Evolutionary conservation across 1,140 invertebrate species (phyloP), one percentile per base, ranked within the genome.

Genomic region (Periplaneta americana): DNA sequence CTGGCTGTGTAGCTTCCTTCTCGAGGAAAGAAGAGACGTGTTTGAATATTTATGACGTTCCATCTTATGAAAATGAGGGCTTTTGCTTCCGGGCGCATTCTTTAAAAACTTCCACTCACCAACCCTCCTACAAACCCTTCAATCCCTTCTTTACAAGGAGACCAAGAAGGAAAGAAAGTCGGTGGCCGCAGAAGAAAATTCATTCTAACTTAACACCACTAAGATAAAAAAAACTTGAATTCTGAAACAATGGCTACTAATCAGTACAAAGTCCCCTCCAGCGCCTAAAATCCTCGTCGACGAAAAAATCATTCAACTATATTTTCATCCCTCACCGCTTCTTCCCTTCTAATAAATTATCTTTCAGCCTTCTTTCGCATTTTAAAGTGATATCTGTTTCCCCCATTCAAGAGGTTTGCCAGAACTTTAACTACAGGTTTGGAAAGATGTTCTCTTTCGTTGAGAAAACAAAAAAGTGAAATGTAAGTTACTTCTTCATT

Each of bases 11-110:
- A 22, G 33, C 28, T 32, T 33, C 33, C 32, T 33, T 9, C 32
- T 78, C 76, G 6, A 28, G 31, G 36, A 34, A 11, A 32, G 32
- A 28, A 39, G 36, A 78, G 35, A 80, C 66, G 37, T 80, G 66
- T 80, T 80, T 80, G 79, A 80, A 80, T 80, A 80, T 80, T 35
- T 80, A 80, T 80, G 79, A 80, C 34, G 66, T 57, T 80, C 37
- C 34, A 34, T 80, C 79, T 80, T 80, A 80, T 80, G 79, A 80
- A 80, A 74, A 80, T 80, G 79, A 48, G 48, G 2, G 79, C 39
- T 66, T 80, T 80, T 33, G 13, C 79, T 80, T 80, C 79, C 79
- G 79, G 78, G 33, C 79, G n/a, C 39, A 80, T 74, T 66, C 48
- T 80, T 80, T 48, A 37, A 80, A 57, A 66, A 57, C 48, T 48